A percentile compares a stretch with the other conserved stretches of the same genome.
Evolutionary conservation across 1,140 invertebrate genomes (phyloP).

Genomic region (Phymorhynchus buccinoides): DNA sequence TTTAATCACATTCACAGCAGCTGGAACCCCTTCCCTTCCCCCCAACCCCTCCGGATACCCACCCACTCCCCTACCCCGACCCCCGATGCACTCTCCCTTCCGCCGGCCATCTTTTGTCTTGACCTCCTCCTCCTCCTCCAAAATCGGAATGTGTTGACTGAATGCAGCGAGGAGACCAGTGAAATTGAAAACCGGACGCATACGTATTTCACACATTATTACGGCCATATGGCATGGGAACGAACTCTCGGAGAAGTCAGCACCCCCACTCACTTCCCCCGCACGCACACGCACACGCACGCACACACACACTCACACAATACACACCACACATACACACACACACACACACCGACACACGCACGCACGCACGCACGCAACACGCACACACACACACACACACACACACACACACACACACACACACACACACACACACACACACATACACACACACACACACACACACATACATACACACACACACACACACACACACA

Average conservation of each 20-base stretch:
- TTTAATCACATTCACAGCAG: too few species aligned
- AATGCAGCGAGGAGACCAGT: background rate
- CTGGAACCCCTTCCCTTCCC: too few species aligned
- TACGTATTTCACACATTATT: background rate
- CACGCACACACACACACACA: background rate
- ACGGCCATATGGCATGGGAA: background rate
- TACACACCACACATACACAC: too few species aligned
- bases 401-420: slow-evolving; percentile 10
- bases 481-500: background rate
- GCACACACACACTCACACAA: too few species aligned
- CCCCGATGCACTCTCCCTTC: too few species aligned
- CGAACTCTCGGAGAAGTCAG: background rate
- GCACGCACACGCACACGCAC: background rate
- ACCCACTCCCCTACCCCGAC: too few species aligned
- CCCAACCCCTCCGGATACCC: too few species aligned
- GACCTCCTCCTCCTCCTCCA: too few species aligned
- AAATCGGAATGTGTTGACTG: too few species aligned
- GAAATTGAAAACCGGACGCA: background rate
- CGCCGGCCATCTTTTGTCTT: too few species aligned
- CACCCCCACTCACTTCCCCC: background rate
- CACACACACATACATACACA: background rate
- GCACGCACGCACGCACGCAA: background rate
- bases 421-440: slow-evolving; percentile 8
- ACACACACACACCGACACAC: too few species aligned
- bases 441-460: background rate